Evolutionary conservation across 2,797 vertebrate genomes (phyloP), one percentile per base, ranked within the genome.

Genomic region (Malacoctenus gilli): DNA sequence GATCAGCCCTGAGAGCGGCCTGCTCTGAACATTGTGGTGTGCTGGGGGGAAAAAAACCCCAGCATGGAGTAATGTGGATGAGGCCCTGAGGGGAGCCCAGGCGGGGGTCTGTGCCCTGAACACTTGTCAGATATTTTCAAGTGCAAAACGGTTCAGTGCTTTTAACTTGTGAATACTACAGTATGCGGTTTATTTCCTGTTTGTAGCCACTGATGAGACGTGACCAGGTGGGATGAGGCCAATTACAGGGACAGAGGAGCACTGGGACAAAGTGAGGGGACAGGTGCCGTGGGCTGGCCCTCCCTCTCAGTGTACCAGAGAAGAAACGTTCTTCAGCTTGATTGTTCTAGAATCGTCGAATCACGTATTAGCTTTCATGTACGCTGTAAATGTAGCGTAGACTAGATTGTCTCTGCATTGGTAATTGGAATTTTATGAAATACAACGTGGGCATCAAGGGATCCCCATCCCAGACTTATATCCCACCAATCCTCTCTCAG

Each of bases 61-160:
- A 91, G 89, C 90, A 91, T 90, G 91, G 87, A 91, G 89, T 89
- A 91, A 91, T 92, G 90, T 81, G 77, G 79, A 88, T 28, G 51
- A 81, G 79, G 88, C 86, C 86, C 61, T 71, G 76, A 74, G 25
- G 2, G 76, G 79, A 65, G 44, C 54, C 69, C 77, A 72, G 50
- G 65, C 20, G 4, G 68, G 76, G 72, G 60, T 72, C 34, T 59
- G 50, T 25, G 56, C 67, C 62, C 62, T 79, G 62, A 77, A 68
- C 71, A 74, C 60, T 76, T 83, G 68, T 75, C 77, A 77, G 75
- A 85, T 77, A 77, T 84, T 81, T 85, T 80, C 61, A 82, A 81
- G 78, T 87, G 68, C 83, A 89, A 84, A 88, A 85, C 42, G 77
- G 85, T 86, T 87, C 76, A 90, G 82, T 75, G 82, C 86, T 89